Percentiles rank a stretch among this genome's conserved stretches.
Evolutionary conservation across 1,140 invertebrate genomes (phyloP).

Genomic region (Cotesia chilonis): DNA sequence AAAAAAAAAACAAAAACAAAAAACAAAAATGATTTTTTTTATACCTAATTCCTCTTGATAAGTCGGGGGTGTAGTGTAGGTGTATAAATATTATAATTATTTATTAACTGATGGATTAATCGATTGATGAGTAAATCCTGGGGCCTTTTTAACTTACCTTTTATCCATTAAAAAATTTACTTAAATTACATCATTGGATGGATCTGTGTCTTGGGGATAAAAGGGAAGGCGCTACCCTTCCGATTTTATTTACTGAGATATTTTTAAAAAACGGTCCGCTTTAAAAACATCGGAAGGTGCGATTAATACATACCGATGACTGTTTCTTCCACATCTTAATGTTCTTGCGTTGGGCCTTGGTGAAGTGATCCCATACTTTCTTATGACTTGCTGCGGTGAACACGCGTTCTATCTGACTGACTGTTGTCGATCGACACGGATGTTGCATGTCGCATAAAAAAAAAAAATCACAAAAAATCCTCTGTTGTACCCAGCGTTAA

Average conservation of each 20-base stretch:
- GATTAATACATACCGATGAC: conserved; percentile 84
- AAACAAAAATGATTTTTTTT: no score
- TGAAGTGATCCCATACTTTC: conserved; percentile 99
- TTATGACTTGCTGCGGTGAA: conserved; percentile 93
- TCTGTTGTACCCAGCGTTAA: conserved; percentile 60
- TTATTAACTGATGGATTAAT: no score
- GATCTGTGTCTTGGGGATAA: not conserved
- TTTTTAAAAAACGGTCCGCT: conserved; percentile 6
- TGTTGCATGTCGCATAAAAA: conserved; percentile 62
- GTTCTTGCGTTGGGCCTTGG: conserved; percentile 97
- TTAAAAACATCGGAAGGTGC: conserved; percentile 43
- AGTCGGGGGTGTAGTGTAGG: no score
- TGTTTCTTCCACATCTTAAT: conserved; percentile 98
- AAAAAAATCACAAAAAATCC: conserved; percentile 66
- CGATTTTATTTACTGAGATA: conserved; percentile 21
- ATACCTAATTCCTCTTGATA: no score
- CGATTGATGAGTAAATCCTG: no score
- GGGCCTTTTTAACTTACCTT: not conserved
- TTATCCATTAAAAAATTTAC: no score
- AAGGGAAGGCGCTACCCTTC: conserved; percentile 43
- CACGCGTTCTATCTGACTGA: conserved; percentile 97
- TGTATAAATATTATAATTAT: no score
- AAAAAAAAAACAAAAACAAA: no score
- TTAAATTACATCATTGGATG: no score
- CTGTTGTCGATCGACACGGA: conserved; percentile 72